A percentile compares a stretch with the other conserved stretches of the same genome.
Evolutionary conservation across 2,888 invertebrate species (phyloP).

Genomic region (Sinohyriopsis cumingii): DNA sequence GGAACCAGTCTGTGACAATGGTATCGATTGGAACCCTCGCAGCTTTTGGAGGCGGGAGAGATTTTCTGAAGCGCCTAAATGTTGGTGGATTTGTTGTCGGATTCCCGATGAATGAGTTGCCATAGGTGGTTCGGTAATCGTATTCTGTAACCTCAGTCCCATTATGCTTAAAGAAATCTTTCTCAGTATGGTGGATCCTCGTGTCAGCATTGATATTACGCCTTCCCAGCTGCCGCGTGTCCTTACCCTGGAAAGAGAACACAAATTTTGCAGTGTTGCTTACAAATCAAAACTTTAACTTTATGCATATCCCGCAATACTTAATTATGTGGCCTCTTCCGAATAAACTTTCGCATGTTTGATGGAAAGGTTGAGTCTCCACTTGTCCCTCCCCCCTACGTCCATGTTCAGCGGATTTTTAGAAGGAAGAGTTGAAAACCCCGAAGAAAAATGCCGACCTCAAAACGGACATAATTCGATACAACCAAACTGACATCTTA

Average conservation of each 20-base stretch:
- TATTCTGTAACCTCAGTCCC: conserved; percentile 31
- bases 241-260: conserved; percentile 44
- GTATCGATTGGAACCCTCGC: conserved; percentile 47
- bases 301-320: neutral
- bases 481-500: no score
- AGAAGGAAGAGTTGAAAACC: no score
- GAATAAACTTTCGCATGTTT: neutral
- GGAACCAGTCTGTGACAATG: conserved; percentile 51
- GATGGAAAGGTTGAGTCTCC: no score
- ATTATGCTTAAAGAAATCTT: conserved; percentile 53
- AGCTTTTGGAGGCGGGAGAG: conserved; percentile 38
- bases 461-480: no score
- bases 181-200: conserved; percentile 59
- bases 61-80: conserved; percentile 52
- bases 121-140: conserved; percentile 55
- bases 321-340: neutral
- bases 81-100: conserved; percentile 36
- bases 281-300: neutral
- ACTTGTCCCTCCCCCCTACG: no score
- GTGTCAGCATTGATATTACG: conserved; percentile 38
- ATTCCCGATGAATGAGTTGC: conserved; percentile 47
- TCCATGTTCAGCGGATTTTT: no score
- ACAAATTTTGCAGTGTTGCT: neutral
- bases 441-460: no score
- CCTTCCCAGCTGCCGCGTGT: conserved; percentile 51